Evolutionary conservation across 2,888 invertebrate genomes (phyloP).

Genomic region (Papilio demoleus): DNA sequence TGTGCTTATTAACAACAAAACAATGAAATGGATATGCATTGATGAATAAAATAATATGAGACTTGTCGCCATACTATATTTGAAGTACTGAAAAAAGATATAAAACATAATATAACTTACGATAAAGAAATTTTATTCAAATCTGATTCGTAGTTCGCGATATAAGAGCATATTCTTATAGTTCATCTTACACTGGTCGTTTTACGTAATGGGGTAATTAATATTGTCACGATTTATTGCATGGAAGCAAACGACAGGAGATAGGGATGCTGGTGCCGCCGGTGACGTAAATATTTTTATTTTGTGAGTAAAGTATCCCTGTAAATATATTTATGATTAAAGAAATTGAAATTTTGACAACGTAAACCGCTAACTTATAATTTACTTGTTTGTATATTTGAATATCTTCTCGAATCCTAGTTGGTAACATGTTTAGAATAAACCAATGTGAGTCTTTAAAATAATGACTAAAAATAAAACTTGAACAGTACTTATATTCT

Average conservation of each 20-base stretch:
- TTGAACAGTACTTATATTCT: too few relatives aligned
- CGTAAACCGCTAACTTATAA: background rate
- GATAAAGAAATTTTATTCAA: background rate
- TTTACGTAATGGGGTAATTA: slow-evolving; percentile 41
- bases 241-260: slow-evolving; percentile 22
- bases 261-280: slow-evolving; percentile 19
- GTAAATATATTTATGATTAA: background rate
- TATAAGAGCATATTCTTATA: background rate
- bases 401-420: too few relatives aligned
- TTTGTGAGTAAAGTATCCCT: slow-evolving; percentile 3
- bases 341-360: background rate
- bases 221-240: slow-evolving; percentile 40
- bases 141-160: background rate
- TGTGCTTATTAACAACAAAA: background rate
- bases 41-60: too few relatives aligned
- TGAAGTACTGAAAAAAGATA: too few relatives aligned
- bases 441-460: too few relatives aligned
- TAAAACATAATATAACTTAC: too few relatives aligned
- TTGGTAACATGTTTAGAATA: too few relatives aligned
- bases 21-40: too few relatives aligned
- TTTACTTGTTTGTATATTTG: too few relatives aligned
- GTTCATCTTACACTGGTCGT: slow-evolving; percentile 36
- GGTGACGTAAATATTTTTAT: slow-evolving; percentile 22
- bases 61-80: too few relatives aligned
- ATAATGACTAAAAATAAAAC: too few relatives aligned